Conservation (phyloP, 2,113 vertebrate species). For the Sminthopsis crassicaudata region DNA sequence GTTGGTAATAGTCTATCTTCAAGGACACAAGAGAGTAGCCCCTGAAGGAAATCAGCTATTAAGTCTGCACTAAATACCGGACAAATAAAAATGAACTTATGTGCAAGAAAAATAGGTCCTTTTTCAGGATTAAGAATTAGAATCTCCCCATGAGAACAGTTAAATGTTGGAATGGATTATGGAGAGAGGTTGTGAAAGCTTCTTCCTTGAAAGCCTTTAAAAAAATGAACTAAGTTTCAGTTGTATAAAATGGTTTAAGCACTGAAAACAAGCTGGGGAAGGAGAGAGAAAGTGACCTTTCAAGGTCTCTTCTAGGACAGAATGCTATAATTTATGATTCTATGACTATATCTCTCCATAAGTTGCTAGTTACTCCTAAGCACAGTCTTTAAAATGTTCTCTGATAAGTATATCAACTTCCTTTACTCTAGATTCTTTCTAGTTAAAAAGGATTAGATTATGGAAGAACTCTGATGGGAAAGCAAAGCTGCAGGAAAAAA, state of each 20-base stretch:
- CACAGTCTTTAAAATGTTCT: slow-evolving; percentile 52
- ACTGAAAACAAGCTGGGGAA: slow-evolving; percentile 41
- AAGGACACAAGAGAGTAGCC: neutral
- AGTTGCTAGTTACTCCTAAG: slow-evolving; percentile 65
- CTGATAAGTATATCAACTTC: slow-evolving; percentile 18
- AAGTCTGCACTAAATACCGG: neutral
- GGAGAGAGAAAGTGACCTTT: slow-evolving; percentile 26
- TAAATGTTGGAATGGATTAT: slow-evolving; percentile 10
- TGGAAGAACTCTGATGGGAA: slow-evolving; percentile 43
- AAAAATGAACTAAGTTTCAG: slow-evolving; percentile 36
- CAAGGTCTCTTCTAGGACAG: slow-evolving; percentile 45
- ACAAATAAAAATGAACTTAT: slow-evolving; percentile 50
- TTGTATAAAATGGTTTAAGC: slow-evolving; percentile 39
- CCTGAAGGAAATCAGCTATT: neutral
- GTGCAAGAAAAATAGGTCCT: neutral
- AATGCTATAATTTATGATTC: slow-evolving; percentile 28
- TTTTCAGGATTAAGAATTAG: slow-evolving; percentile 45
- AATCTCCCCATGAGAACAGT: slow-evolving; percentile 17
- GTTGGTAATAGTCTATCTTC: slow-evolving; percentile 20
- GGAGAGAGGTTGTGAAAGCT: slow-evolving; percentile 3
- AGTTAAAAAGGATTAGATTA: slow-evolving; percentile 50
- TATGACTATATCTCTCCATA: slow-evolving; percentile 49
- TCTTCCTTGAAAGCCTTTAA: slow-evolving; percentile 16
- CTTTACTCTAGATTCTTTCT: slow-evolving; percentile 40
- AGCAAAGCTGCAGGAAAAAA: slow-evolving; percentile 30